Conservation (phyloP, 2,113 vertebrate species). For the Carollia perspicillata region DNA sequence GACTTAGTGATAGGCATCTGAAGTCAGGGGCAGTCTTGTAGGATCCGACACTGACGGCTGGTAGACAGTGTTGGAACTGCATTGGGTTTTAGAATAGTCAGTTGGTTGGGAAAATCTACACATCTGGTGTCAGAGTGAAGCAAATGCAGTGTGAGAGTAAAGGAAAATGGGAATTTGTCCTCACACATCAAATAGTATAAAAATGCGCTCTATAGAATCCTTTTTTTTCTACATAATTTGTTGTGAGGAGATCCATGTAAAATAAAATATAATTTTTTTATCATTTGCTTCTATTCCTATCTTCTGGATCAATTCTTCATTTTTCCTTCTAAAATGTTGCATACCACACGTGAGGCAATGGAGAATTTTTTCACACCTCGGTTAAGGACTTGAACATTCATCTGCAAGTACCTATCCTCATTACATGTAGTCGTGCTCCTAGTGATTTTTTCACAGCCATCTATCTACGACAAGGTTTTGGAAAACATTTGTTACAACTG, state of each 20-base stretch:
- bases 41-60: background rate
- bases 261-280: conserved; percentile 10
- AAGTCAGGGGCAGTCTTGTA: background rate
- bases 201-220: background rate
- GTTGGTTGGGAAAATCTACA: background rate
- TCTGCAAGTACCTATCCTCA: background rate
- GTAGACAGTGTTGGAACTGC: background rate
- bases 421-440: background rate
- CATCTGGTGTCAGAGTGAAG: background rate
- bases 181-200: background rate
- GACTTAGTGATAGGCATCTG: background rate
- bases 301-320: conserved; percentile 22
- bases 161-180: background rate
- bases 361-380: background rate
- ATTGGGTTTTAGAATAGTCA: background rate
- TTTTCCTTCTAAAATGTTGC: background rate
- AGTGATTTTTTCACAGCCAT: background rate
- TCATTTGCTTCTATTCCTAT: background rate
- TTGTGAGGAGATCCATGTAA: background rate
- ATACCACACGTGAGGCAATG: background rate
- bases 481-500: background rate
- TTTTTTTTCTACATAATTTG: background rate
- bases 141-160: background rate
- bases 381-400: background rate
- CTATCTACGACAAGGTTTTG: background rate